Base-by-base conservation (phyloP, 2,888 invertebrate genomes). In the Notocelia uddmanniana region DNA sequence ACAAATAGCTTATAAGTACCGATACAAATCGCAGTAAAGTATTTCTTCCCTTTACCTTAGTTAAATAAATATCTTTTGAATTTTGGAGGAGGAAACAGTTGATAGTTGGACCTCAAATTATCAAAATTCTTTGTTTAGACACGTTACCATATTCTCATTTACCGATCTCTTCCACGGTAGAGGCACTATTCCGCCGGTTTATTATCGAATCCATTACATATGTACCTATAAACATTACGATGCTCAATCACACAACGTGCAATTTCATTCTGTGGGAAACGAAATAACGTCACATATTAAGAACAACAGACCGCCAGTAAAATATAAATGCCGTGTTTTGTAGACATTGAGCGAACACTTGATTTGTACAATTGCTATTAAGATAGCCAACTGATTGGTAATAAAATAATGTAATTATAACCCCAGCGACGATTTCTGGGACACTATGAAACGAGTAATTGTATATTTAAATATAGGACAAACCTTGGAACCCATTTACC, bases 361-460 rank as follows among this genome's bases (percentile, higher is more conserved):
- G 52, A 64, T 64, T 64, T 64, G 64, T 54, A 54, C 52, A 64
- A 64, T 37, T 21, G 64, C 64, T 64, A 23, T 64, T 37, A 62
- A 64, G 52, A 21, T 45, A 45, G 45, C 60, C 60, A 60, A 60
- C 45, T 59, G 41, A 59, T 60, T 52, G 52, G 63, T 64, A 64
- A 52, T 64, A 64, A 64, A 64, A 64, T 64, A 52, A 21, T 64
- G 64, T 64, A 64, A 64, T 64, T 54, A 54, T 37, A 64, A 21
- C 52, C 21, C 34, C 21, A 37, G 52, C 52, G 23, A 54, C 52
- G 19, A 52, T 52, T 52, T 64, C 37, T 52, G 52, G 52, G 54
- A 54, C 64, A 37, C 63, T 18, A 52, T 31, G 37, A 64, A 64
- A 21, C 34, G 11, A 37, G 11, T 23, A 37, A 54, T 34, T 52